phyloP scores from a whole-genome alignment of 2,113 vertebrate genomes.

The Dasyurus viverrinus region DNA sequence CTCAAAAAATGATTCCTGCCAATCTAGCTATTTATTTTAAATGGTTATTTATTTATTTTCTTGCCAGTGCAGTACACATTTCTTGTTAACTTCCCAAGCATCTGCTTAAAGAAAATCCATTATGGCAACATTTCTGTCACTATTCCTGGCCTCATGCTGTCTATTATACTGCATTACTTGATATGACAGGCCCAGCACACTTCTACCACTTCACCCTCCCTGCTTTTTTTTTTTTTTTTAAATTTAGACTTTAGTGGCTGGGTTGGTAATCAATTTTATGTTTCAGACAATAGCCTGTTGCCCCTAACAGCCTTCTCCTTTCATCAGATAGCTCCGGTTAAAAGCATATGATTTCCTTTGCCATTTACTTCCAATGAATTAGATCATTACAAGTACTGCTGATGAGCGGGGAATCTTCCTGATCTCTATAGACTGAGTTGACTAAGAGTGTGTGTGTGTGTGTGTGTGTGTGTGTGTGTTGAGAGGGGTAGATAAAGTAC shows the following conservation, averaged over 20 bases:
- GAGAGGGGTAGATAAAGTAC: neutral
- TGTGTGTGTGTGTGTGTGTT: neutral
- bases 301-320: slow-evolving; percentile 60
- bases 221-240: neutral
- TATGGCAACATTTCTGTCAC: slow-evolving; percentile 25
- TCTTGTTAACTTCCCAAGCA: slow-evolving; percentile 43
- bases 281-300: slow-evolving; percentile 55
- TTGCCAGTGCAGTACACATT: neutral
- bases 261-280: slow-evolving; percentile 66
- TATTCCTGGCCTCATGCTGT: slow-evolving; percentile 48
- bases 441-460: neutral
- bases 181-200: slow-evolving; percentile 68
- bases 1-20: slow-evolving; percentile 76
- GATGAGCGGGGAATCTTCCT: neutral
- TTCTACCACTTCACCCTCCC: slow-evolving; percentile 46
- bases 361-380: neutral
- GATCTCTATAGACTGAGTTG: neutral
- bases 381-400: neutral
- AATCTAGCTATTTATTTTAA: slow-evolving; percentile 68
- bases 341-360: slow-evolving; percentile 37
- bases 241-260: slow-evolving; percentile 61
- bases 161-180: slow-evolving; percentile 58
- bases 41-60: neutral
- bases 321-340: neutral
- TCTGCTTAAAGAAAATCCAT: slow-evolving; percentile 67